Percentiles rank a stretch among this genome's conserved stretches.
These are phyloP conservation scores for Battus philenor DNA, from an alignment of 1,140 invertebrate genomes.

Conservation along the genomic window DNA sequence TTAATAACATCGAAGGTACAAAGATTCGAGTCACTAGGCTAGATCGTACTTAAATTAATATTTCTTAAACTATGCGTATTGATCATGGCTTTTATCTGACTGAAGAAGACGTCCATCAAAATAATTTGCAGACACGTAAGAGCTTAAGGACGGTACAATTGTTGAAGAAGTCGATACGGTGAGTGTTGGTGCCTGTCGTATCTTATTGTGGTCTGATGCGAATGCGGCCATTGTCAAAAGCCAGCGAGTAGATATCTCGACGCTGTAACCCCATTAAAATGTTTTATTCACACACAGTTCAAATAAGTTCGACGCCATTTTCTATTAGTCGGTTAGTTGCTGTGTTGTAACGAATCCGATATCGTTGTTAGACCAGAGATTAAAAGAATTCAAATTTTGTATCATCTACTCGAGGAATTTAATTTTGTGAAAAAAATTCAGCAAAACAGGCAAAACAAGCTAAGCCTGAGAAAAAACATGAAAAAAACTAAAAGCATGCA, in stretches of 20 bases:
- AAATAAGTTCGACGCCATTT: slow-evolving; percentile 37
- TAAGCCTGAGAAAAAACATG: slow-evolving; percentile 25
- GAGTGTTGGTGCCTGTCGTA: slow-evolving; percentile 62
- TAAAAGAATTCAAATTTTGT: no score
- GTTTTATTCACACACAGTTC: slow-evolving; percentile 57
- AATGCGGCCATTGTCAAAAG: slow-evolving; percentile 74
- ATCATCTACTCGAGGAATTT: no score
- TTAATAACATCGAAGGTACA: slow-evolving; percentile 66
- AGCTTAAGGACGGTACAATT: slow-evolving; percentile 62
- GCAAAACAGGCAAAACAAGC: slow-evolving; percentile 34
- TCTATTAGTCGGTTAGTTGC: slow-evolving; percentile 54
- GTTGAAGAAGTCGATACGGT: slow-evolving; percentile 57
- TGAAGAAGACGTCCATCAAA: slow-evolving; percentile 46
- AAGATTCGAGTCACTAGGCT: slow-evolving; percentile 51
- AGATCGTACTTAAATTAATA: slow-evolving; percentile 55
- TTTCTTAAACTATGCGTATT: slow-evolving; percentile 41
- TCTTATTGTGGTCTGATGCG: slow-evolving; percentile 67
- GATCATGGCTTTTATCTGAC: slow-evolving; percentile 68
- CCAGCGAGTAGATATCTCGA: slow-evolving; percentile 76
- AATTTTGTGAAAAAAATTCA: slow-evolving; percentile 3
- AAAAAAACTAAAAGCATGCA: slow-evolving; percentile 28
- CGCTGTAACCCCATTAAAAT: slow-evolving; percentile 74
- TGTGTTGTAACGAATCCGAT: slow-evolving; percentile 22
- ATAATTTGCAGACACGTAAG: slow-evolving; percentile 20
- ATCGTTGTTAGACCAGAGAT: slow-evolving; percentile 9